A percentile compares a stretch with the other conserved stretches of the same genome.
phyloP scores from a whole-genome alignment of 1,140 invertebrate genomes.

The Parasteatoda tepidariorum region DNA sequence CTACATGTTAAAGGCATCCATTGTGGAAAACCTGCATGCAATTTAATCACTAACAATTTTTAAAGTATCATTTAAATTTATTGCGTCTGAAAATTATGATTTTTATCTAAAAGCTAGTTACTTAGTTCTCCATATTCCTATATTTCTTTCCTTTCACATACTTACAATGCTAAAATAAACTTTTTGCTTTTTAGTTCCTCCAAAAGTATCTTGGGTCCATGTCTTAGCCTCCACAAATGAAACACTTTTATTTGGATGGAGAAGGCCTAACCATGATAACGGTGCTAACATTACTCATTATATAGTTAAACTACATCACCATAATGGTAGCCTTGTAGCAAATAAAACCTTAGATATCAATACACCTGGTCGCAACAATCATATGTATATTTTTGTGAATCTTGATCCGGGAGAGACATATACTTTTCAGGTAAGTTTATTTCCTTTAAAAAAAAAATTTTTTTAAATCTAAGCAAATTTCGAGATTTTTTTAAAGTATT shows the following conservation, averaged over 20 bases:
- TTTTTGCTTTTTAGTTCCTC: constrained; percentile 62
- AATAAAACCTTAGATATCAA: constrained; percentile 53
- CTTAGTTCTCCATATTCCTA: too few species aligned
- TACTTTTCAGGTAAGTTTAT: constrained; percentile 57
- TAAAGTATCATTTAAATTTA: too few species aligned
- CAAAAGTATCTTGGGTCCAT: constrained; percentile 62
- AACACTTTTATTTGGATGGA: constrained; percentile 62
- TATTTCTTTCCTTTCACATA: too few species aligned
- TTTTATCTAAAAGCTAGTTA: too few species aligned
- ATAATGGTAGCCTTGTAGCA: constrained; percentile 54
- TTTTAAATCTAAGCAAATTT: too few species aligned
- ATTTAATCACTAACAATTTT: too few species aligned
- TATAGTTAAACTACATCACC: constrained; percentile 50
- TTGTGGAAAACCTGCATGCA: too few species aligned
- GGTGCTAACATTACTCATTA: constrained; percentile 62
- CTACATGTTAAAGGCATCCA: too few species aligned
- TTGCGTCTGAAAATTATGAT: too few species aligned
- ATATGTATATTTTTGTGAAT: constrained; percentile 61
- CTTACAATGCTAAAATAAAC: too few species aligned
- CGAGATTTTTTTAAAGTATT: too few species aligned
- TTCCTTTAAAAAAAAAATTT: too few species aligned
- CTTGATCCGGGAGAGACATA: constrained; percentile 61
- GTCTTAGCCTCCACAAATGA: constrained; percentile 62
- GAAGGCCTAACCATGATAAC: constrained; percentile 61
- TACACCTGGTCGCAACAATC: constrained; percentile 57